Evolutionary conservation across 2,113 vertebrate species (phyloP), one percentile per base, ranked within the genome.

Genomic region (Callocephalon fimbriatum): DNA sequence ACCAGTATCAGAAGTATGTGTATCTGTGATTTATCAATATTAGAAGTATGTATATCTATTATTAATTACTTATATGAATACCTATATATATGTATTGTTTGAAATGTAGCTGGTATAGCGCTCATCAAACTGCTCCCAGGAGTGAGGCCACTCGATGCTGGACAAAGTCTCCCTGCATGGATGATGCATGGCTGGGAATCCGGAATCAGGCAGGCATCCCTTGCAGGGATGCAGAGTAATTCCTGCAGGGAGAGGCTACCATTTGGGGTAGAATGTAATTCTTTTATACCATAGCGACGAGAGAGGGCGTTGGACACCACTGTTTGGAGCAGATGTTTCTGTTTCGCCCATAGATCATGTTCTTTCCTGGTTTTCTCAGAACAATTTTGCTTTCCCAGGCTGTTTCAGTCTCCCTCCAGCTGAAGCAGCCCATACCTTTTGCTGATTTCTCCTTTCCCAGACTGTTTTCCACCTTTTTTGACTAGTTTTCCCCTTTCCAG

Each of bases 111-210:
- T 12, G 1, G 38, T 4, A 2, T 2, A 15, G 29, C 4, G 37
- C 45, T 25, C n/a, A 2, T 9, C 59, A 22, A 7, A 5, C 26
- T 0, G 1, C 42, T 38, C 19, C 19, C 50, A 11, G 78, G 72
- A 40, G 29, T 0, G 6, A n/a, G 66, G 78, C 29, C 26, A 4
- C 0, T 11, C 2, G 1, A 0, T 5, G 56, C 21, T 31, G 63
- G 42, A 12, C 44, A 19, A 7, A 35, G 40, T 5, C 31, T 67
- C 18, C 23, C 12, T 15, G 10, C 13, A 0, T 1, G 40, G 45
- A 5, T 29, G 66, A 9, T 5, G 25, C 44, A 0, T 1, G 22
- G 5, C 26, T 2, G 58, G 56, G 65, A 7, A 19, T 6, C 26
- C 0, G 15, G 61, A 47, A 18, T 9, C 35, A 63, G 37, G 38